A percentile compares a stretch with the other conserved stretches of the same genome.
phyloP scores from a whole-genome alignment of 2,113 vertebrate genomes.

The Mungos mungo region DNA sequence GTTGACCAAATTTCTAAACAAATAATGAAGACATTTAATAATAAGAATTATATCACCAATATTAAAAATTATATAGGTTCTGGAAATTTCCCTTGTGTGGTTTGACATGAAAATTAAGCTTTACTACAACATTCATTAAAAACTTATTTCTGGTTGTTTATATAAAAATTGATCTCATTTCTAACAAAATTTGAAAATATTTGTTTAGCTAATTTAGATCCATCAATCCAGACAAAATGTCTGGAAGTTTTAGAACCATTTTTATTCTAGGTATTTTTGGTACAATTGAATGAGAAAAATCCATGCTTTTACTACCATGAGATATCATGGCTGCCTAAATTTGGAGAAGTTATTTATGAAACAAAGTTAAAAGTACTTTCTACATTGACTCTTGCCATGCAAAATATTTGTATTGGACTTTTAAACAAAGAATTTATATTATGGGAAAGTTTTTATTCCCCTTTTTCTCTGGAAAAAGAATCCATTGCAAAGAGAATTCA shows the following conservation, averaged over 20 bases:
- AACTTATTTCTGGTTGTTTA: constrained; percentile 26
- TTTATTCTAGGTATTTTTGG: constrained; percentile 64
- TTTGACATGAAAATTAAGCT: constrained; percentile 2
- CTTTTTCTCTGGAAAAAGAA: constrained; percentile 57
- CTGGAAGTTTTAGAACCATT: constrained; percentile 53
- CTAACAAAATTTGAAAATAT: constrained; percentile 37
- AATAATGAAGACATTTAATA: constrained; percentile 7
- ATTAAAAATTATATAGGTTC: neutral
- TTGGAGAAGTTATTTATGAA: constrained; percentile 73
- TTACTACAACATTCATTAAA: neutral
- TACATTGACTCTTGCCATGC: constrained; percentile 58
- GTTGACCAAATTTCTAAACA: constrained; percentile 80
- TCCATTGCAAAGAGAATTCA: constrained; percentile 42
- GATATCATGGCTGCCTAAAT: constrained; percentile 65
- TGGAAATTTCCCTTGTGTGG: neutral
- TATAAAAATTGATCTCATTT: neutral
- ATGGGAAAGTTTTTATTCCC: constrained; percentile 64
- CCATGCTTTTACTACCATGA: constrained; percentile 39
- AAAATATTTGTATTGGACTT: constrained; percentile 74
- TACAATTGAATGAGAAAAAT: constrained; percentile 62
- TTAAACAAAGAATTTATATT: constrained; percentile 64
- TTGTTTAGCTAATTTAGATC: constrained; percentile 46
- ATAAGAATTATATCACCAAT: neutral
- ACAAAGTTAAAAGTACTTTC: constrained; percentile 53
- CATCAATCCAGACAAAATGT: constrained; percentile 43